A percentile compares a stretch with the other conserved stretches of the same genome.
phyloP scores from a whole-genome alignment of 1,140 invertebrate species.

The Adelges cooleyi region DNA sequence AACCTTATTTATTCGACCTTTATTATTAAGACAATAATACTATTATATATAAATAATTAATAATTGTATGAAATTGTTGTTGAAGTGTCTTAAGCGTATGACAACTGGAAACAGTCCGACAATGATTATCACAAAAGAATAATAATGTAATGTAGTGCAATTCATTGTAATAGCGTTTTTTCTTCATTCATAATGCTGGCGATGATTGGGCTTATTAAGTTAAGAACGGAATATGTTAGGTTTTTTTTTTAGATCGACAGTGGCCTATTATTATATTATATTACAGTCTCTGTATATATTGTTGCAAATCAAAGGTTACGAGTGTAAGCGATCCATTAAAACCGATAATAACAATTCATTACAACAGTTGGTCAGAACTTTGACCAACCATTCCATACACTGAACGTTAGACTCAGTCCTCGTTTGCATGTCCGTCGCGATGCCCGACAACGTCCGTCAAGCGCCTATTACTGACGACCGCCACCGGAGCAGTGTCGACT shows the following conservation, averaged over 20 bases:
- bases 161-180: too few relatives aligned
- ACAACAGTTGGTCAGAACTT: not conserved
- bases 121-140: too few relatives aligned
- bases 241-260: not conserved
- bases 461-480: not conserved
- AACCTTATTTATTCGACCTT: conserved; percentile 8
- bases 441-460: conserved; percentile 22
- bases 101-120: too few relatives aligned
- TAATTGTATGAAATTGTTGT: too few relatives aligned
- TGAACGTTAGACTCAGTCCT: not conserved
- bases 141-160: too few relatives aligned
- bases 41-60: too few relatives aligned
- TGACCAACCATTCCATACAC: not conserved
- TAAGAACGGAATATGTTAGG: too few relatives aligned
- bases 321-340: not conserved
- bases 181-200: too few relatives aligned
- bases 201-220: too few relatives aligned
- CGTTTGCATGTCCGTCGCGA: not conserved
- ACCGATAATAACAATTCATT: conserved; percentile 15
- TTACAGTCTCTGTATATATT: not conserved
- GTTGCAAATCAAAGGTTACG: conserved; percentile 19
- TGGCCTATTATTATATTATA: not conserved
- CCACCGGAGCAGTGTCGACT: not conserved
- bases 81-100: too few relatives aligned
- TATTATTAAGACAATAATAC: too few relatives aligned